Conservation (phyloP, 1,140 invertebrate genomes). For the Chionoecetes opilio region DNA sequence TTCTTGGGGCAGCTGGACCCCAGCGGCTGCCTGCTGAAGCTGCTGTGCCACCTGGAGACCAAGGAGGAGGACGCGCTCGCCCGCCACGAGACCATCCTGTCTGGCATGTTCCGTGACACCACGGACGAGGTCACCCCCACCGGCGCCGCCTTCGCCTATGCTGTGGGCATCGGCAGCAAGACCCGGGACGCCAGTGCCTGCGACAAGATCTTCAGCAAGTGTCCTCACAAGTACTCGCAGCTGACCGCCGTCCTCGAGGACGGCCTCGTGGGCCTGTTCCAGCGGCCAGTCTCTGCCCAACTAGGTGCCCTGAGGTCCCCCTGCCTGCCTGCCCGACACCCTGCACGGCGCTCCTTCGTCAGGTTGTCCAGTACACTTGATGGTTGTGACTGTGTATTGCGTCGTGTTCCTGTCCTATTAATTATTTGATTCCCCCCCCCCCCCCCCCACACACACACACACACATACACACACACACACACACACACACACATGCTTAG, state of each 20-base stretch:
- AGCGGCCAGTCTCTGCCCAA: no score
- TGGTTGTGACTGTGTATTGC: not conserved
- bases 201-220: slow-evolving; percentile 61
- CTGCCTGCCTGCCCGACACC: not conserved
- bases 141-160: slow-evolving; percentile 65
- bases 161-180: slow-evolving; percentile 51
- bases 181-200: slow-evolving; percentile 40
- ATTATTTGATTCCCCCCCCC: no score
- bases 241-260: slow-evolving; percentile 48
- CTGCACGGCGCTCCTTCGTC: no score
- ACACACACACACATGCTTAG: no score
- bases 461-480: no score
- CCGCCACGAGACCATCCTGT: slow-evolving; percentile 46
- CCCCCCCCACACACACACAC: no score
- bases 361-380: not conserved
- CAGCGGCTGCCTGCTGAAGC: not conserved
- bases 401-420: no score
- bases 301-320: no score
- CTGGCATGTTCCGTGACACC: slow-evolving; percentile 47
- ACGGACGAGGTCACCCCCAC: slow-evolving; percentile 40
- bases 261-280: slow-evolving; percentile 52
- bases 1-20: not conserved
- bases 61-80: not conserved
- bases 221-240: not conserved
- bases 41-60: not conserved